phyloP scores from a whole-genome alignment of 2,113 vertebrate genomes.

The Bothrops jararaca region DNA sequence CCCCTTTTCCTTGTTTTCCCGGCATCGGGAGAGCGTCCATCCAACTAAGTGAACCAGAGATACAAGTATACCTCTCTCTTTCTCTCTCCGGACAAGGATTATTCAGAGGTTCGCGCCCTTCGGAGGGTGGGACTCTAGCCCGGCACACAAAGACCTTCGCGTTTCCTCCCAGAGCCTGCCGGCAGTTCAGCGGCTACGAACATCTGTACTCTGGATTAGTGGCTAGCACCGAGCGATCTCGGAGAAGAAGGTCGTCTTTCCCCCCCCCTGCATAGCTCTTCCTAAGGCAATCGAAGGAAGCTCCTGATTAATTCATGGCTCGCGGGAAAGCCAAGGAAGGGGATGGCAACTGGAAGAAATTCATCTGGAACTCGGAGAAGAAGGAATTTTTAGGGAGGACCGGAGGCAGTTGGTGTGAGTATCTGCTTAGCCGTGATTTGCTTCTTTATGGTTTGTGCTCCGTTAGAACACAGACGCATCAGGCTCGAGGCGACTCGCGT shows the following conservation, averaged over 20 bases:
- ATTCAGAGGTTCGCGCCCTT: neutral
- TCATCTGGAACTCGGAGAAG: conserved; percentile 90
- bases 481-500: neutral
- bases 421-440: neutral
- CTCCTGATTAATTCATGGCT: conserved; percentile 74
- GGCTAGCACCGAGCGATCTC: neutral
- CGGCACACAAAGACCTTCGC: neutral
- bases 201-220: neutral
- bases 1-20: neutral
- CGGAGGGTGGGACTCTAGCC: neutral
- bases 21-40: neutral
- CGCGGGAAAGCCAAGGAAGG: conserved; percentile 78
- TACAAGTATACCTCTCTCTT: too few species aligned
- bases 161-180: too few species aligned
- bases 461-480: neutral
- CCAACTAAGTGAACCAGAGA: neutral
- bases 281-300: neutral
- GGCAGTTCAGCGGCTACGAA: neutral
- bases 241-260: neutral
- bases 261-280: neutral
- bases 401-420: conserved; percentile 89
- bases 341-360: conserved; percentile 85
- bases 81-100: neutral
- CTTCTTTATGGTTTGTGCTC: too few species aligned
- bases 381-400: conserved; percentile 89